Base-by-base conservation (phyloP, 2,797 vertebrate genomes). In the Pterois miles region DNA sequence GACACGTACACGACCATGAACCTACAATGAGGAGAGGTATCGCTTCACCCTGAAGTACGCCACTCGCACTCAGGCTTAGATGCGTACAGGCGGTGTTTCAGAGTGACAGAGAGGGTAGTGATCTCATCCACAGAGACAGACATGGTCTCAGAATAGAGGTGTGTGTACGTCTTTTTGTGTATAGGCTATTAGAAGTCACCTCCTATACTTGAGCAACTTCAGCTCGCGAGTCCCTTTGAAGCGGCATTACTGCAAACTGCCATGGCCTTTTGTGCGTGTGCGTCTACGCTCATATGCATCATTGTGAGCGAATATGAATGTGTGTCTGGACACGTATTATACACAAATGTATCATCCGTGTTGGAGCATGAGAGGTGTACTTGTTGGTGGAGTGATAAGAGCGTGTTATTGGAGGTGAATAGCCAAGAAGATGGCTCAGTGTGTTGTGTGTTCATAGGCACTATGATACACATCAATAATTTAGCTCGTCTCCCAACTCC, bases 391-490 rank as follows among this genome's bases (percentile, higher is more conserved):
- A 86, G 86, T 74, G 76, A 85, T 88, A 77, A 77, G 74, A 87
- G 64, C 69, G 88, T 78, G 80, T 86, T 85, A 83, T 83, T 76
- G 81, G 74, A 77, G 86, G 85, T 88, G 90, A 92, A 91, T 83
- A 85, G 78, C 71, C 76, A 76, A 84, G 80, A 82, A 83, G 87
- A 84, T 68, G 79, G 65, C 79, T 86, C 83, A 57, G 63, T 77
- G 81, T 82, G 87, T 87, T 85, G 74, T 83, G 88, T 88, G 87
- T 89, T 90, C 86, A 83, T 83, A 62, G 79, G 81, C 83, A 86
- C 88, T 82, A 92, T 92, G 87, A 93, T 91, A 93, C 88, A 86
- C 81, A 88, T 94, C 88, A 92, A 94, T 94, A 89, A 93, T 93
- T 92, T 78, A 92, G 74, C 76, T 62, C 0, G 50, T 87, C 86